phyloP scores from a whole-genome alignment of 2,888 invertebrate species.

The Drosophila kanekoi region DNA sequence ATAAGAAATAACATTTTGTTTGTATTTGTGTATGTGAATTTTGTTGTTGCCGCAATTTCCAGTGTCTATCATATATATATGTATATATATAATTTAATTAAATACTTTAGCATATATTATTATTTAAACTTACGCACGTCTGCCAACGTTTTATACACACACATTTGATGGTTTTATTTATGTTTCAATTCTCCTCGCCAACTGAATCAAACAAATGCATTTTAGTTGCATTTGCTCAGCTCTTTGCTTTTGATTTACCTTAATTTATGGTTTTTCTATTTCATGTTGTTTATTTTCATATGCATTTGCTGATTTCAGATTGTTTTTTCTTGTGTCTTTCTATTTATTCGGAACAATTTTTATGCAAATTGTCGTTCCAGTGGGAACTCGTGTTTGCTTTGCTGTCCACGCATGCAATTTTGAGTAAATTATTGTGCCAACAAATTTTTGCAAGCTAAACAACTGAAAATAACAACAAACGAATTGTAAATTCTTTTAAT shows the following conservation, averaged over 20 bases:
- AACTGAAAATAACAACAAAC: constrained; percentile 25
- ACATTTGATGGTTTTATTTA: constrained; percentile 35
- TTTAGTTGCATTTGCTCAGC: constrained; percentile 41
- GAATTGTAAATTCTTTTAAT: constrained; percentile 27
- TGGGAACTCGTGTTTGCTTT: constrained; percentile 50
- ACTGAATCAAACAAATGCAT: constrained; percentile 39
- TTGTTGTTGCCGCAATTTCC: constrained; percentile 51
- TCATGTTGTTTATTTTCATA: constrained; percentile 18
- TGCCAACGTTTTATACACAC: constrained; percentile 43
- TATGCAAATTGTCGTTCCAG: constrained; percentile 37
- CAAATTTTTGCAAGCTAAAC: constrained; percentile 34
- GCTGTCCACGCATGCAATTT: constrained; percentile 33
- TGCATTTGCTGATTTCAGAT: constrained; percentile 38
- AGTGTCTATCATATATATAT: constrained; percentile 36
- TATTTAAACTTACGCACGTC: constrained; percentile 42
- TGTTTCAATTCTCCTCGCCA: constrained; percentile 36
- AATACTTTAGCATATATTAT: constrained; percentile 55
- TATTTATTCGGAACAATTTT: constrained; percentile 32
- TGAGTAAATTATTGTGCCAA: constrained; percentile 42
- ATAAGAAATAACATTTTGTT: constrained; percentile 84
- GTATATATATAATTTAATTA: constrained; percentile 45
- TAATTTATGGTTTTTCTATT: constrained; percentile 38
- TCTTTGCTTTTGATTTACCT: constrained; percentile 60
- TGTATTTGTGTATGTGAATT: constrained; percentile 52
- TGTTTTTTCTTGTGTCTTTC: constrained; percentile 13